phyloP scores from a whole-genome alignment of 2,888 invertebrate species.

The Ormyrus nitidulus region DNA sequence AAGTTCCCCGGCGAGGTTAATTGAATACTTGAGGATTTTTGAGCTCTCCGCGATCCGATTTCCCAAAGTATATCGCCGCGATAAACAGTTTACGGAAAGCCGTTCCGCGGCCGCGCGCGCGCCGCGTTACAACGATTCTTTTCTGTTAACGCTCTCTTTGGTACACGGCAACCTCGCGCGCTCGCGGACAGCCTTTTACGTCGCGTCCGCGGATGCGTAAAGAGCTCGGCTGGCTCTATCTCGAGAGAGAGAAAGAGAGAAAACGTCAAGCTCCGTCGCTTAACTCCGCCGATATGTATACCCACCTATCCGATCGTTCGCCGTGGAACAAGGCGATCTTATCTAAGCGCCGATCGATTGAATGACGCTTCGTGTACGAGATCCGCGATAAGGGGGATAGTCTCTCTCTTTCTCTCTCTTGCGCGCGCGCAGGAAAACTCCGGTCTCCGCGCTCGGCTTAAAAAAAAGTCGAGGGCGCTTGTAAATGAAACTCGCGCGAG shows the following conservation, averaged over 20 bases:
- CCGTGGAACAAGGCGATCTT: constrained; percentile 54
- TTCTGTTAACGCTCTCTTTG: constrained; percentile 11
- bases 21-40: no score
- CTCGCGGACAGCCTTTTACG: constrained; percentile 37
- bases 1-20: no score
- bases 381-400: constrained; percentile 45
- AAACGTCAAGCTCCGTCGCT: constrained; percentile 41
- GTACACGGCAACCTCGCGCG: background rate
- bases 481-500: constrained; percentile 45
- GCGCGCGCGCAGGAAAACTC: background rate
- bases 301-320: constrained; percentile 3
- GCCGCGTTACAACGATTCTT: constrained; percentile 30
- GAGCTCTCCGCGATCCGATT: no score
- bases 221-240: background rate
- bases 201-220: constrained; percentile 14
- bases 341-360: constrained; percentile 52
- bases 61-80: constrained; percentile 9
- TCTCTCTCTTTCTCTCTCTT: no score
- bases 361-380: constrained; percentile 56
- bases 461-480: constrained; percentile 13
- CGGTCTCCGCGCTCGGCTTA: no score
- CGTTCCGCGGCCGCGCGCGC: constrained; percentile 15
- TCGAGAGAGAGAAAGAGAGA: background rate
- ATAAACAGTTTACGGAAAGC: constrained; percentile 45
- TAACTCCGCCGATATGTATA: constrained; percentile 10